Base-by-base conservation (phyloP, 2,797 vertebrate genomes). In the Aphelocoma californica region DNA sequence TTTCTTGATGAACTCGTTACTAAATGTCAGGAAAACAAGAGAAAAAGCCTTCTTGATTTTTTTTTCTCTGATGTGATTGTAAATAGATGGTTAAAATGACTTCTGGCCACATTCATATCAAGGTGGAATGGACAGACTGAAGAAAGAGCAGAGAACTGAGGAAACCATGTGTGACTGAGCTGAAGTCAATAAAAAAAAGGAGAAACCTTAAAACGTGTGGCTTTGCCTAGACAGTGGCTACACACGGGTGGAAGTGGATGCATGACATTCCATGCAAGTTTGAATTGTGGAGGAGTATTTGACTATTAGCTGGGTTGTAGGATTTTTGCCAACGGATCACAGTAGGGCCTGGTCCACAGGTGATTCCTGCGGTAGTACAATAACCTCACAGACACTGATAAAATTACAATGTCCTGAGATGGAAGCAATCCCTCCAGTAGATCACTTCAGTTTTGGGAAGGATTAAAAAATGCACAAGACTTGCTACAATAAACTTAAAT, bases 341-440 rank as follows among this genome's bases (percentile, higher is more conserved):
- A 31, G 21, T 10, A 60, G 38, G 34, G 54, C 8, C 14, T 72
- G 64, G 23, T 40, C 36, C 23, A 18, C 36, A 21, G 42, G 24
- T 32, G 19, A 14, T 18, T 82, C 17, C 60, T 53, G 38, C 0
- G 0, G 9, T 29, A 21, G 21, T 40, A 10, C 53, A 32, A 0
- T 65, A 65, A 62, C 11, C 3, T 0, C 5, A 1, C 24, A 32
- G 34, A 8, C 17, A 38, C 12, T 7, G 29, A 10, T 28, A 21
- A 64, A 67, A 56, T 32, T 29, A 9, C 1, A 3, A 8, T 71
- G 34, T 9, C 11, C 32, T 65, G 60, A 40, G 29, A 18, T 38
- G 44, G 20, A 5, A 61, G 25, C 2, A 6, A 15, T 42, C 18
- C 4, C 16, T 54, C n/a, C 61, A 18, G 26, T 18, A 70, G 38